A percentile compares a stretch with the other conserved stretches of the same genome.
Conservation (phyloP, 2,113 vertebrate species). For the Eptatretus burgeri region DNA sequence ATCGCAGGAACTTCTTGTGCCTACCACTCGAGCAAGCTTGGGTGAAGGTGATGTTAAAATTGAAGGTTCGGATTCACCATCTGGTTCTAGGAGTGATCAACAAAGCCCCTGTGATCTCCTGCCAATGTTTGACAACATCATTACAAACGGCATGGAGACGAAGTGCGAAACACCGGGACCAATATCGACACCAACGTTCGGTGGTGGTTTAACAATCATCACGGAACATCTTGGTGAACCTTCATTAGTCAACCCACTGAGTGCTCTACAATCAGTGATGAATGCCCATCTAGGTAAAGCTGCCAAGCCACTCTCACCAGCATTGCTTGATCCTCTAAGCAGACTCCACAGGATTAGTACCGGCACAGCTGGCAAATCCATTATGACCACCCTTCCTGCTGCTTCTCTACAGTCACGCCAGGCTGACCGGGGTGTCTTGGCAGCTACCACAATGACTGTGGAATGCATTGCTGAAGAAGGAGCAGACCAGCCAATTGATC, state of each 20-base stretch:
- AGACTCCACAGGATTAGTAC: conserved; percentile 99
- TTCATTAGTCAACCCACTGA: conserved; percentile 85
- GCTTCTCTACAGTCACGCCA: conserved; percentile 67
- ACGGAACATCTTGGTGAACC: conserved; percentile 86
- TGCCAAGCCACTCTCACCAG: conserved; percentile 64
- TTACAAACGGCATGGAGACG: conserved; percentile 27
- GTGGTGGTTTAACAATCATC: conserved; percentile 72
- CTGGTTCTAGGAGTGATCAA: no score
- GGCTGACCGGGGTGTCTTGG: conserved; percentile 88
- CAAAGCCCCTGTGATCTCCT: no score
- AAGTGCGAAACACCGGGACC: conserved; percentile 42
- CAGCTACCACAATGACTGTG: conserved; percentile 22
- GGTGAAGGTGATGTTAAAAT: no score
- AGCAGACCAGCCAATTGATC: conserved; percentile 80
- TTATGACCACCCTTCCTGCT: conserved; percentile 51
- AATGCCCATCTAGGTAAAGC: conserved; percentile 92
- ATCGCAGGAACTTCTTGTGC: no score
- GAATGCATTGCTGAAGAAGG: not conserved
- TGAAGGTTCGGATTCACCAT: no score
- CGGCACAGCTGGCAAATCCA: conserved; percentile 81
- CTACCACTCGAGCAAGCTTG: no score
- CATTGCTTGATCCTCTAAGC: conserved; percentile 74
- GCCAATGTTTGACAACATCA: no score
- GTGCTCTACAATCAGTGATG: conserved; percentile 95
- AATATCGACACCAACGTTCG: conserved; percentile 27